Base-by-base conservation (phyloP, 1,140 invertebrate species). In the Adoxophyes honmai region DNA sequence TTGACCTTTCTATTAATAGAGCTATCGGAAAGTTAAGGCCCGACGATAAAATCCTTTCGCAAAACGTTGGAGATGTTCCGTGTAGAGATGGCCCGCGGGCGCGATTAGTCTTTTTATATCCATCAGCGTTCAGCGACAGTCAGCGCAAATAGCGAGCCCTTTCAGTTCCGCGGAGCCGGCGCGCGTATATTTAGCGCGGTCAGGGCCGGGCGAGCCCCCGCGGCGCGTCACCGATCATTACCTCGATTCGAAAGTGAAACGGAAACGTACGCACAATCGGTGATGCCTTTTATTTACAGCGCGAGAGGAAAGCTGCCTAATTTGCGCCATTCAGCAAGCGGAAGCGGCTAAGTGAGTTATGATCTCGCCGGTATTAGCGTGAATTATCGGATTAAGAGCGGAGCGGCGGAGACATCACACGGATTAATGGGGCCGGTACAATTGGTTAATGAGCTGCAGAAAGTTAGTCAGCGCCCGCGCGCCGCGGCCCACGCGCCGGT, bases 341-440 rank as follows among this genome's bases (percentile, higher is more conserved):
- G 39, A 44, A 9, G 42, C 21, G 18, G 18, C 11, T 48, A 48
- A 48, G 42, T 48, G 42, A 48, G 42, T 48, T 48, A 48, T 48
- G 42, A 28, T 28, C 21, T 28, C 21, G 21, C 16, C 18, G 11
- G 16, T 21, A 21, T 28, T 11, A 48, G 42, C 11, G 42, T 28
- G 42, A 48, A 48, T 48, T 48, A 48, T 48, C 21, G 42, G 11
- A 48, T 48, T 48, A 48, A 48, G 42, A 48, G 21, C 42, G 42
- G 21, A 28, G 21, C 21, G 21, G 21, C 21, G 21, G 21, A 48
- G 42, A 28, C 16, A 28, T 28, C 14, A 48, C 10, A n/a, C 2
- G 42, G 42, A 48, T 48, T 48, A 48, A 48, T 48, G 42, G 42
- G 18, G 42, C 39, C 15, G 21, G 42, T 48, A 48, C 42, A 48